Conservation (phyloP, 2,113 vertebrate genomes). For the Rhegmatorhina hoffmannsi region DNA sequence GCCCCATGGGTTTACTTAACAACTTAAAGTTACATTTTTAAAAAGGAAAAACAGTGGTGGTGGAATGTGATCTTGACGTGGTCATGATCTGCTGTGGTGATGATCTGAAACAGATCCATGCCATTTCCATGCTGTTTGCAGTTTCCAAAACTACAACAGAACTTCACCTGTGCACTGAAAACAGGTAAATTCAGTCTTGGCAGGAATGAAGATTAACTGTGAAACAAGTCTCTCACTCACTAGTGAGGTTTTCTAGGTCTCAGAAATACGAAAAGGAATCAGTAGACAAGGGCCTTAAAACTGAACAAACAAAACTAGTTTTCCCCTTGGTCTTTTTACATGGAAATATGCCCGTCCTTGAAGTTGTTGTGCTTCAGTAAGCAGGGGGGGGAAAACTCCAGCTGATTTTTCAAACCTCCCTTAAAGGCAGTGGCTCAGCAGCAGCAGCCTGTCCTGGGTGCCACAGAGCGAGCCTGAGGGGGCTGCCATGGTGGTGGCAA, state of each 20-base stretch:
- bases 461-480: background rate
- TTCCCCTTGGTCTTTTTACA: background rate
- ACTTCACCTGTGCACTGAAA: background rate
- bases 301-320: background rate
- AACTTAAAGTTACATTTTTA: background rate
- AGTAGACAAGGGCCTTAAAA: background rate
- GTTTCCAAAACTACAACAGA: background rate
- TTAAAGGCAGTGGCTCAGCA: background rate
- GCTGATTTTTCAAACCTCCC: background rate
- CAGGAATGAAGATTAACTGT: background rate
- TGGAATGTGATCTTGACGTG: background rate
- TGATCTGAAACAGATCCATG: rapidly evolving
- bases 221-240: background rate
- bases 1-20: background rate
- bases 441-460: background rate
- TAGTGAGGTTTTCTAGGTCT: background rate
- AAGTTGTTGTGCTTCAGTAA: background rate
- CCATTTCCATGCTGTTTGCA: background rate
- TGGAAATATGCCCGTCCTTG: background rate
- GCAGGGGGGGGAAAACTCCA: background rate
- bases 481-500: rapidly evolving
- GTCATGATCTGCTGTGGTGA: rapidly evolving
- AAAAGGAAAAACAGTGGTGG: background rate
- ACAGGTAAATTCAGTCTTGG: background rate
- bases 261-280: background rate